Conservation (phyloP, 2,113 vertebrate species). For the Gavialis gangeticus region DNA sequence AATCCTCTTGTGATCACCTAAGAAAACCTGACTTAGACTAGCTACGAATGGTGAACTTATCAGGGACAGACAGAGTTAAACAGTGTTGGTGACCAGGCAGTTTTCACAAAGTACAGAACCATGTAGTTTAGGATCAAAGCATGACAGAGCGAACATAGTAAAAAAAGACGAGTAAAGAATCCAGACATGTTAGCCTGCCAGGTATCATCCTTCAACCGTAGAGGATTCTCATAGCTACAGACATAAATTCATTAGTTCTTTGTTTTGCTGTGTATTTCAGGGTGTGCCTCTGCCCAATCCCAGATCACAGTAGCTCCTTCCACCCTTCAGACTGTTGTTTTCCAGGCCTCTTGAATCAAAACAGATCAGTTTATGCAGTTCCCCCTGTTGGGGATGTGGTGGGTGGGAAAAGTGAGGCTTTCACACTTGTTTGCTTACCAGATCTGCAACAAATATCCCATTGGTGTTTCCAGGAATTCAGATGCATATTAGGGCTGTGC, state of each 20-base stretch:
- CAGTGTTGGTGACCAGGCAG: not conserved
- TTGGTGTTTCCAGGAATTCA: not conserved
- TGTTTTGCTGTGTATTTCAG: not conserved
- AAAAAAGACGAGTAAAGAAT: not conserved
- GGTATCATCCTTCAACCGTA: not conserved
- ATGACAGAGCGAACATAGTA: not conserved
- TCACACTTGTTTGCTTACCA: not conserved
- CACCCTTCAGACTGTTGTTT: not conserved
- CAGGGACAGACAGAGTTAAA: not conserved
- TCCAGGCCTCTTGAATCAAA: not conserved
- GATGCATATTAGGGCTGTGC: not conserved
- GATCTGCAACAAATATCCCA: not conserved
- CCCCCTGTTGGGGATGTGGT: not conserved
- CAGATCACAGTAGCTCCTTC: rapidly evolving
- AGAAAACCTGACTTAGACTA: not conserved
- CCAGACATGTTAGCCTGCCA: no score
- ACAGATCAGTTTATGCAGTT: not conserved
- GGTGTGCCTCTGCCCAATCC: not conserved
- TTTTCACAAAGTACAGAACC: not conserved
- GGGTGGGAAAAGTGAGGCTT: not conserved
- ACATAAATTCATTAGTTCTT: not conserved
- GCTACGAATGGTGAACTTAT: no score
- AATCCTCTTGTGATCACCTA: not conserved
- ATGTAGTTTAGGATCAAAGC: not conserved
- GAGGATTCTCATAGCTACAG: not conserved